These are phyloP conservation scores for Clanis bilineata DNA, from an alignment of 2,888 invertebrate species.

Conservation along the genomic window DNA sequence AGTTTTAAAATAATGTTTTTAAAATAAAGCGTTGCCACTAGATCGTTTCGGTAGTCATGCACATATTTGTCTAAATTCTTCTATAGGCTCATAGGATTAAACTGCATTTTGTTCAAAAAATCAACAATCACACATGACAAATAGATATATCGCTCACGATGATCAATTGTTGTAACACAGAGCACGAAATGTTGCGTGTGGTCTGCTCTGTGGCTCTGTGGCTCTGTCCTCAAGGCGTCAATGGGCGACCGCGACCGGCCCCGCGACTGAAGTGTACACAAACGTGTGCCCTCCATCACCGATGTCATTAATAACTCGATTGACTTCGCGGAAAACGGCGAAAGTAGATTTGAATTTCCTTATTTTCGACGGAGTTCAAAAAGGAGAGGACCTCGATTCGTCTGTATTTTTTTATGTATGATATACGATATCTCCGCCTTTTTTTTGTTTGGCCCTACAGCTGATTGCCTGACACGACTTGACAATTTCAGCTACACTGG, in stretches of 20 bases:
- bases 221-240: constrained; percentile 20
- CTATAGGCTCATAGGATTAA: background rate
- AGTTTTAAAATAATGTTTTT: no score
- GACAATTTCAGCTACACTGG: no score
- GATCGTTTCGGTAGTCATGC: no score
- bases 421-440: no score
- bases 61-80: no score
- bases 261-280: background rate
- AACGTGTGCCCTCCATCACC: constrained; percentile 15
- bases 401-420: no score
- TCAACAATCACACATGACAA: background rate
- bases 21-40: no score
- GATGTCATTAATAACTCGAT: background rate
- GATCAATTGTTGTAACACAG: constrained; percentile 18
- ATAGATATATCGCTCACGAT: constrained; percentile 8
- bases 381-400: no score
- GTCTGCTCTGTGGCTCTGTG: no score
- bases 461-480: no score
- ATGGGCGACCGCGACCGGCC: constrained; percentile 10
- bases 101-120: background rate
- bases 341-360: background rate
- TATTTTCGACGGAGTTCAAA: background rate
- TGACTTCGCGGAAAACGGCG: background rate
- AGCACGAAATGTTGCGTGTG: constrained; percentile 28
- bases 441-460: no score